Evolutionary conservation across 2,888 invertebrate species (phyloP), one percentile per base, ranked within the genome.

Genomic region (Tromatobia lineatoria): DNA sequence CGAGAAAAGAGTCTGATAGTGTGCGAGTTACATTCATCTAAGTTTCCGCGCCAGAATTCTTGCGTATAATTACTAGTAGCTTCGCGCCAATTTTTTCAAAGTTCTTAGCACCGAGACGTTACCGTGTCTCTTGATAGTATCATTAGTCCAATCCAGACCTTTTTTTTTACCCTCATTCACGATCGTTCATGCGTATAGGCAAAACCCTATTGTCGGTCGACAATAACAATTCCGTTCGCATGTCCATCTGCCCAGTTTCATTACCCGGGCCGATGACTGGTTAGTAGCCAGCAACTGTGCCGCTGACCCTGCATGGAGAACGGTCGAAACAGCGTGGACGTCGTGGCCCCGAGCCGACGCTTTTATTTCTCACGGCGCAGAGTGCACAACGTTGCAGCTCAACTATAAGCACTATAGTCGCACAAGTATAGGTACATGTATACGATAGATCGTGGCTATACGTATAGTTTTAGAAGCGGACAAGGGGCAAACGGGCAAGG

Each of bases 291-390:
- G 34, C 52, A 8, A 34, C 52, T 47, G 67, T 23, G 11, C 25
- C 11, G 3, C n/a, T 54, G 38, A 71, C 71, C 71, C 59, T 73
- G 25, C 25, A 47, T 11, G 45, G 59, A 45, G 23, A 59, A 42
- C 25, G 59, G 73, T 42, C n/a, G n/a, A 7, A 45, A 18, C 45
- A 13, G 25, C 73, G 59, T 59, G 69, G 74, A 69, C 57, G 38
- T 59, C 73, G 74, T 74, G 67, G 38, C 74, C 70, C 67, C 47
- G 67, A 47, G 54, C 47, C 77, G 75, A 78, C 82, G 85, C 87
- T 86, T 87, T 86, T 86, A 86, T 87, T 87, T 87, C 87, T 87
- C 87, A 87, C 87, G 87, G 75, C 82, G 82, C 77, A 74, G 50
- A 81, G 66, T 61, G 57, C 70, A 79, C 47, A 69, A 20, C 45